Conservation (phyloP, 2,888 invertebrate genomes). For the Aleiodes alternator region DNA sequence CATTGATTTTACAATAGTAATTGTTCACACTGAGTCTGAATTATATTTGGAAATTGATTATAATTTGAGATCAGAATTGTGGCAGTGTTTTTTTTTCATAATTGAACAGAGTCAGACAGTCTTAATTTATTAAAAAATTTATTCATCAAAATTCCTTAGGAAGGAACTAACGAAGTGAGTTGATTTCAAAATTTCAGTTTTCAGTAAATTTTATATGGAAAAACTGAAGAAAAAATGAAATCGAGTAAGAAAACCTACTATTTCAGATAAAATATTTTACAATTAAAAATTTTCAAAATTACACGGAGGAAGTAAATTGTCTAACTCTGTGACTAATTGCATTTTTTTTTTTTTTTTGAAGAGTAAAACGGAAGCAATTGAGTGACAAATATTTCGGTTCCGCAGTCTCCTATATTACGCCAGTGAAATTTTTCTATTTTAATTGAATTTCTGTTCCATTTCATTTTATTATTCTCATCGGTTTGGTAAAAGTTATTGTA, state of each 20-base stretch:
- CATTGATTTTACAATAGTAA: slow-evolving; percentile 4
- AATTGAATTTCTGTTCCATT: background rate
- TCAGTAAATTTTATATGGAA: no score
- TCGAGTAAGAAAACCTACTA: no score
- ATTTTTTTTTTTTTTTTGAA: background rate
- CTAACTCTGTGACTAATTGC: background rate
- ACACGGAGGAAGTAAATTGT: no score
- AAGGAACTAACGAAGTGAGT: background rate
- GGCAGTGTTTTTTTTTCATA: slow-evolving; percentile 22
- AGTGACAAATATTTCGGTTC: slow-evolving; percentile 32
- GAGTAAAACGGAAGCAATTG: slow-evolving; percentile 20
- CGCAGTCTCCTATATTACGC: slow-evolving; percentile 29
- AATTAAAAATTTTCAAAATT: no score
- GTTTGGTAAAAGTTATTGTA: slow-evolving; percentile 48
- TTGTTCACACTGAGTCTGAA: slow-evolving; percentile 1
- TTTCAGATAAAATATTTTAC: no score
- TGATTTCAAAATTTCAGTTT: no score
- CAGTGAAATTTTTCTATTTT: background rate
- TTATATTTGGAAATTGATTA: slow-evolving; percentile 14
- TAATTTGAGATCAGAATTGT: slow-evolving; percentile 15
- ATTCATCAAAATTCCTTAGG: background rate
- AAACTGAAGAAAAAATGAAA: no score
- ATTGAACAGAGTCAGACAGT: slow-evolving; percentile 27
- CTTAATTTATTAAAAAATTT: slow-evolving; percentile 13
- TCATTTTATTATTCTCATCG: background rate